Conservation (phyloP, 92 coral and sea anemone species). For the Blastomussa wellsi region DNA sequence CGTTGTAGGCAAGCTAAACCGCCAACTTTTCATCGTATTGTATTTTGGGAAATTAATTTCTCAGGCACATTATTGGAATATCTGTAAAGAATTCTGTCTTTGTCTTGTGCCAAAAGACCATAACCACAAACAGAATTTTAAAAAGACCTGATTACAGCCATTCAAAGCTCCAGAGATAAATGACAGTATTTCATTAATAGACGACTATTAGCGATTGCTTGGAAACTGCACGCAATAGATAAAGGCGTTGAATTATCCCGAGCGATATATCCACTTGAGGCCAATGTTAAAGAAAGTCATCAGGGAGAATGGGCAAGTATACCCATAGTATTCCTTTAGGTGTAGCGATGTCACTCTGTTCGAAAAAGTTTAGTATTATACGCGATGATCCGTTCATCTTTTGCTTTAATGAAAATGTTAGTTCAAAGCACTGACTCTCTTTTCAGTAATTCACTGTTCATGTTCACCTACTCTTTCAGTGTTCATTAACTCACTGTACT, state of each 20-base stretch:
- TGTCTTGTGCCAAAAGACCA: background rate
- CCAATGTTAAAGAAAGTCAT: background rate
- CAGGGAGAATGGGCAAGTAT: background rate
- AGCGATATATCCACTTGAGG: background rate
- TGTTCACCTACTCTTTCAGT: too few species aligned
- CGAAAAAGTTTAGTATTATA: background rate
- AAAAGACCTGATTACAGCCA: background rate
- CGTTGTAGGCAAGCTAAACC: background rate
- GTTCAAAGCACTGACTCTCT: too few species aligned
- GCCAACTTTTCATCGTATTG: background rate
- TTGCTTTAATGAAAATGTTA: too few species aligned
- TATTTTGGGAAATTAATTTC: background rate
- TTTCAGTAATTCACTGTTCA: too few species aligned
- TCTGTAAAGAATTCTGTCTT: background rate
- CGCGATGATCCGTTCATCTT: too few species aligned
- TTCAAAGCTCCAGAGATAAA: background rate
- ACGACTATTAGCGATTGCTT: background rate
- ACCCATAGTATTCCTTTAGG: background rate
- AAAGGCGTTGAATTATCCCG: background rate
- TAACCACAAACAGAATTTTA: background rate
- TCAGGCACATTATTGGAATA: background rate
- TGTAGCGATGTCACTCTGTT: background rate
- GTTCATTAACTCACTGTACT: too few species aligned
- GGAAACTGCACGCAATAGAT: background rate
- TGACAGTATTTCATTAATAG: background rate